A percentile compares a stretch with the other conserved stretches of the same genome.
phyloP scores from a whole-genome alignment of 2,113 vertebrate genomes.

The Shinisaurus crocodilurus region DNA sequence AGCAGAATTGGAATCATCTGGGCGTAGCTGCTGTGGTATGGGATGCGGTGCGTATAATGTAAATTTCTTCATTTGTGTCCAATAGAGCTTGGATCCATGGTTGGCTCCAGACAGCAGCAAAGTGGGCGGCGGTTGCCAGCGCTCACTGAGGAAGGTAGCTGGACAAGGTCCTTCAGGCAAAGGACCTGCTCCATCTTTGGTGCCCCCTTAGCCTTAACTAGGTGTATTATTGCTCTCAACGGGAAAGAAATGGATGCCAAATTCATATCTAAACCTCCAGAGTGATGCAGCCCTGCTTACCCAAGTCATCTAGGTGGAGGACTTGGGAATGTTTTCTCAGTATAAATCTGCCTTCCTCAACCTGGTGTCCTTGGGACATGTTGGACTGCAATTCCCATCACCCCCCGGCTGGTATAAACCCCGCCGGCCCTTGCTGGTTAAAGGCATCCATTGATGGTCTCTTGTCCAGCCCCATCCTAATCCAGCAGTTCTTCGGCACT shows the following conservation, averaged over 20 bases:
- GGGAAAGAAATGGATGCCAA: background rate
- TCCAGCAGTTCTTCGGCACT: background rate
- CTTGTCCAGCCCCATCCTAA: background rate
- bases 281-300: background rate
- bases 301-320: background rate
- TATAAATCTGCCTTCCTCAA: background rate
- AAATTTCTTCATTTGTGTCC: background rate
- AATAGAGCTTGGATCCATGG: background rate
- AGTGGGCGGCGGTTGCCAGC: background rate
- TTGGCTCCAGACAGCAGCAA: background rate
- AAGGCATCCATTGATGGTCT: background rate
- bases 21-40: constrained; percentile 95
- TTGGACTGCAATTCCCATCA: too few species aligned
- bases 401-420: background rate
- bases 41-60: constrained; percentile 87
- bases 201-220: background rate
- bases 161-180: background rate
- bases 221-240: background rate
- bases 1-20: constrained; percentile 91
- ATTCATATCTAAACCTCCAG: background rate
- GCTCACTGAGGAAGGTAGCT: background rate
- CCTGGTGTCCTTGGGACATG: too few species aligned
- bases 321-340: background rate
- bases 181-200: background rate
- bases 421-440: background rate